Base-by-base conservation (phyloP, 2,888 invertebrate genomes). In the Cryptus viduatorius region DNA sequence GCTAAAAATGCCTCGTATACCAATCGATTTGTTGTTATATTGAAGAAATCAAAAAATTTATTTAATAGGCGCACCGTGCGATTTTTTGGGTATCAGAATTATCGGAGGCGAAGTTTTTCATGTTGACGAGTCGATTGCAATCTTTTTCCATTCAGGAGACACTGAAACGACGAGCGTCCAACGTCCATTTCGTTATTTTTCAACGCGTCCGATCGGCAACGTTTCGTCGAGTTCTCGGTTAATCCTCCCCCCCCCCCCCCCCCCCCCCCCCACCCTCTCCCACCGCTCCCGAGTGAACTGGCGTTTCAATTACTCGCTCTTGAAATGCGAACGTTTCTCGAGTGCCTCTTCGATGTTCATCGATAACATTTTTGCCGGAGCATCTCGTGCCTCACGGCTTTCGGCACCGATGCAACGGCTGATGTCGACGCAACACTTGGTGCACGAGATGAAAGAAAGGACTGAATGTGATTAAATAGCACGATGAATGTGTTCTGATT, bases 261-360 rank as follows among this genome's bases (percentile, higher is more conserved):
- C 24, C 24, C 3, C 24, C 24, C 2, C 24, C 3, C 1, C 3
- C 24, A n/a, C n/a, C n/a, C 24, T 24, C 24, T 3, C 2, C 24
- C 3, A 24, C 3, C 24, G 64, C 46, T 31, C 29, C 71, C 50
- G 16, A 72, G 50, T 79, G 76, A 79, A 83, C 79, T 76, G 79
- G 78, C 84, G 80, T 83, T 86, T 81, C 84, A 89, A 91, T 92
- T 91, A 91, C 90, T 87, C 86, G 83, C 89, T 89, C 88, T 89
- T 88, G 89, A 91, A 91, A 89, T 88, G 88, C 56, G 67, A 37
- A 71, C 48, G 19, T 4, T 77, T 71, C 85, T 91, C 90, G 88
- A 92, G 91, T 90, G 89, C 88, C 90, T 90, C 91, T 91, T 90
- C 89, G 87, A 37, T 67, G 67, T 79, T 78, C 72, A 68, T 29